Evolutionary conservation across 2,797 vertebrate species (phyloP).

Genomic region (Cyprinodon diabolis): DNA sequence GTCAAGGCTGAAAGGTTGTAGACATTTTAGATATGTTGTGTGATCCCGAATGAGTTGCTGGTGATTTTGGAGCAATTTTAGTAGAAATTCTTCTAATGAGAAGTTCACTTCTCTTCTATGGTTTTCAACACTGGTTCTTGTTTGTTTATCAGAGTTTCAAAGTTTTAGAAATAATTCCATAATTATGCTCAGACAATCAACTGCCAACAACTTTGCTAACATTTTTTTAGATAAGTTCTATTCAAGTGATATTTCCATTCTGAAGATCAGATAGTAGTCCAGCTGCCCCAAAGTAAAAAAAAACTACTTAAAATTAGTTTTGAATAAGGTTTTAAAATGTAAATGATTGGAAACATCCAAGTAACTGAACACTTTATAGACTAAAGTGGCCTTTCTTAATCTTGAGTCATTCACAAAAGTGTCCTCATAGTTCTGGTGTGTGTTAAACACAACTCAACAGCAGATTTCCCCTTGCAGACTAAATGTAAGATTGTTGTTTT

Average conservation of each 20-base stretch:
- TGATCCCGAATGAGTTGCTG: too few species aligned
- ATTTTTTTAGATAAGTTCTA: background rate
- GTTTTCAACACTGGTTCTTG: too few species aligned
- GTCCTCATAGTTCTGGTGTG: background rate
- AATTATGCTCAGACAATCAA: too few species aligned
- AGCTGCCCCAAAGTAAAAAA: too few species aligned
- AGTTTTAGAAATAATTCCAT: background rate
- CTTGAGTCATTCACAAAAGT: background rate
- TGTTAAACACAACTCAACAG: background rate
- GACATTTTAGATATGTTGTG: too few species aligned
- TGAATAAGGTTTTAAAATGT: background rate
- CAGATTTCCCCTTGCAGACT: background rate
- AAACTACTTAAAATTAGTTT: too few species aligned
- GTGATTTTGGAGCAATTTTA: background rate
- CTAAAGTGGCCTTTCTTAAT: background rate
- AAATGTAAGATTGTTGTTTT: too few species aligned
- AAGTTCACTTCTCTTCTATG: too few species aligned
- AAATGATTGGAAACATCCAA: too few species aligned
- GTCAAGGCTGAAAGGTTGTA: too few species aligned
- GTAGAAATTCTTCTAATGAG: background rate
- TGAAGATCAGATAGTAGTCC: too few species aligned
- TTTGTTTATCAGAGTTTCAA: background rate
- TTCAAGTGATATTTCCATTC: background rate
- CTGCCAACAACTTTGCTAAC: background rate
- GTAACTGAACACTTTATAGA: too few species aligned